These are phyloP conservation scores for Prorops nasuta DNA, from an alignment of 1,140 invertebrate species.

Conservation along the genomic window DNA sequence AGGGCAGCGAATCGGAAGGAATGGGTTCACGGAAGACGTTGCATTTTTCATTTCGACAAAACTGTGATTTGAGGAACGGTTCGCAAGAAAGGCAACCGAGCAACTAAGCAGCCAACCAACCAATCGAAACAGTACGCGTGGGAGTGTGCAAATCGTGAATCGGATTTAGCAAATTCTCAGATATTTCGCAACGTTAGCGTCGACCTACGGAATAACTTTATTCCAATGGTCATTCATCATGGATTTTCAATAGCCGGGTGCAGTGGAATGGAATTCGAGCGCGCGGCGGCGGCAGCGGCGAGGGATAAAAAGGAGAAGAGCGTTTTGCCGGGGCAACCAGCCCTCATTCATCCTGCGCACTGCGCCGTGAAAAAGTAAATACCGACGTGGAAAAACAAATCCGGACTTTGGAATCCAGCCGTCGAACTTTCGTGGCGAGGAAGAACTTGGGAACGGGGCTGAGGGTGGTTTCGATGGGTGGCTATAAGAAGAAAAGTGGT, in stretches of 20 bases:
- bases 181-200: conserved; percentile 51
- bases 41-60: too few species aligned
- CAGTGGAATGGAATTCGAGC: conserved; percentile 37
- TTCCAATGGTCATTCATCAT: conserved; percentile 52
- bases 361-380: conserved; percentile 44
- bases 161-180: conserved; percentile 44
- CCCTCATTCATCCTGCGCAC: conserved; percentile 32
- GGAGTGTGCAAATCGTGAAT: conserved; percentile 31
- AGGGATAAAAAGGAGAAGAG: conserved; percentile 2
- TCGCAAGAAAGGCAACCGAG: too few species aligned
- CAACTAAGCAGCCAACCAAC: too few species aligned
- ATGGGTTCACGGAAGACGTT: too few species aligned
- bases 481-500: too few species aligned
- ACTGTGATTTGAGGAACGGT: too few species aligned
- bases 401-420: conserved; percentile 39
- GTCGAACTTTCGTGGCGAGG: conserved; percentile 33
- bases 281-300: too few species aligned
- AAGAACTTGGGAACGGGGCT: conserved; percentile 26
- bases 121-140: conserved; percentile 9
- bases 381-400: conserved; percentile 49
- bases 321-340: too few species aligned
- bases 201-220: conserved; percentile 47
- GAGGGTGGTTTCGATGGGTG: too few species aligned
- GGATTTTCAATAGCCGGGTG: conserved; percentile 38
- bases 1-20: too few species aligned